These are phyloP conservation scores for Callaeas wilsoni DNA, from an alignment of 2,113 vertebrate genomes.

Conservation along the genomic window DNA sequence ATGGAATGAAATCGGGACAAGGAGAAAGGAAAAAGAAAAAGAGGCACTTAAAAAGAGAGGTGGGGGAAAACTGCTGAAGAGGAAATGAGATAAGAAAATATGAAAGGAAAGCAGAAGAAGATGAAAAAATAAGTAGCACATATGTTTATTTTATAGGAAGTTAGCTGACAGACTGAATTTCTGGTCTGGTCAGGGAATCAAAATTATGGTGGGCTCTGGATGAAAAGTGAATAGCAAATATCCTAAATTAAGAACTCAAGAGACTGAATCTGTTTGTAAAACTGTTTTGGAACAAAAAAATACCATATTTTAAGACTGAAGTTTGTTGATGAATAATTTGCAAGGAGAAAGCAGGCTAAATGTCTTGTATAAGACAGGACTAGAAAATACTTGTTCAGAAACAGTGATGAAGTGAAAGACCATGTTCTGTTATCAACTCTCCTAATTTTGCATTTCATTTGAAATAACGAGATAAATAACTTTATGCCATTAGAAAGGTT, in stretches of 20 bases:
- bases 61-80: not conserved
- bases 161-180: constrained; percentile 39
- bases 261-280: constrained; percentile 6
- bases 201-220: constrained; percentile 13
- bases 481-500: not conserved
- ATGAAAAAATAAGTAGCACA: constrained; percentile 35
- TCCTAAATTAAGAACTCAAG: constrained; percentile 13
- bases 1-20: not conserved
- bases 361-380: not conserved
- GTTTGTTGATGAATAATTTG: not conserved
- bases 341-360: not conserved
- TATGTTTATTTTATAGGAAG: constrained; percentile 51
- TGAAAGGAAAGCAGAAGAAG: constrained; percentile 16
- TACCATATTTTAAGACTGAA: not conserved
- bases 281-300: not conserved
- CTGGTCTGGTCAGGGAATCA: not conserved
- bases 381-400: not conserved
- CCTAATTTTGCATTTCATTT: not conserved
- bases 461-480: not conserved
- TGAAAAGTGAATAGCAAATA: constrained; percentile 32
- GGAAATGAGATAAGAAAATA: constrained; percentile 41
- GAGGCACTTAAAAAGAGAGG: constrained; percentile 1
- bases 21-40: not conserved
- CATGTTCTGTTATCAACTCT: not conserved
- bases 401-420: not conserved